phyloP scores from a whole-genome alignment of 2,888 invertebrate species.

The Drosophila pseudotakahashii region DNA sequence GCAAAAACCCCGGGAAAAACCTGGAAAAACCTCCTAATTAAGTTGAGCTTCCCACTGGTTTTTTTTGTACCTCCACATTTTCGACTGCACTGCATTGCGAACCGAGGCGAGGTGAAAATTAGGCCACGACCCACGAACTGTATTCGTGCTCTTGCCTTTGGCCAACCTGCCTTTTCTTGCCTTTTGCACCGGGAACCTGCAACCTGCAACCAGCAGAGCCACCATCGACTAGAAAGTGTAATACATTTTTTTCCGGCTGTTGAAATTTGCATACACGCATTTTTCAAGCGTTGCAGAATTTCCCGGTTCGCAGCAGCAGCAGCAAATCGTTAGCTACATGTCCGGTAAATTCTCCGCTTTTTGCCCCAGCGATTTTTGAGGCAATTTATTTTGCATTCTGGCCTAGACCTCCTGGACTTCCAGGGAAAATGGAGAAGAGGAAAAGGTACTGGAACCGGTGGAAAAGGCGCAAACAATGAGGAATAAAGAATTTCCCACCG shows the following conservation, averaged over 20 bases:
- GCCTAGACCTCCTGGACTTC: conserved; percentile 44
- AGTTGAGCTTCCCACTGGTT: conserved; percentile 37
- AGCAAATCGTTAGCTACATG: conserved; percentile 64
- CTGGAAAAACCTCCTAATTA: conserved; percentile 64
- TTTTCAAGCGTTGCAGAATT: conserved; percentile 51
- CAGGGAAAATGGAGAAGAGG: neutral
- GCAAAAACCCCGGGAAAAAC: conserved; percentile 20
- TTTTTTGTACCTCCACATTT: conserved; percentile 40
- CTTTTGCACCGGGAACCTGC: conserved; percentile 2
- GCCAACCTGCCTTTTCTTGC: conserved; percentile 37
- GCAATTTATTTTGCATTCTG: conserved; percentile 66
- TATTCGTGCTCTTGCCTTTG: conserved; percentile 21
- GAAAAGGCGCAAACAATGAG: conserved; percentile 10
- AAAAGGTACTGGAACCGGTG: neutral
- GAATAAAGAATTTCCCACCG: conserved; percentile 3
- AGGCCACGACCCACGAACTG: conserved; percentile 42
- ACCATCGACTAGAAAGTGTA: conserved; percentile 26
- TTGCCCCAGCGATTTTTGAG: conserved; percentile 46
- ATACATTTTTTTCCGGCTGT: conserved; percentile 35
- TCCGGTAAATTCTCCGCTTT: conserved; percentile 63
- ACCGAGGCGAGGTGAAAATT: conserved; percentile 42
- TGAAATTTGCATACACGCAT: conserved; percentile 74
- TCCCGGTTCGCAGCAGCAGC: conserved; percentile 28
- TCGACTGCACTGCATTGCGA: conserved; percentile 38
- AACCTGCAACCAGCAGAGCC: neutral